Evolutionary conservation across 2,888 invertebrate genomes (phyloP), one percentile per base, ranked within the genome.

Genomic region (Sinelater perroti): DNA sequence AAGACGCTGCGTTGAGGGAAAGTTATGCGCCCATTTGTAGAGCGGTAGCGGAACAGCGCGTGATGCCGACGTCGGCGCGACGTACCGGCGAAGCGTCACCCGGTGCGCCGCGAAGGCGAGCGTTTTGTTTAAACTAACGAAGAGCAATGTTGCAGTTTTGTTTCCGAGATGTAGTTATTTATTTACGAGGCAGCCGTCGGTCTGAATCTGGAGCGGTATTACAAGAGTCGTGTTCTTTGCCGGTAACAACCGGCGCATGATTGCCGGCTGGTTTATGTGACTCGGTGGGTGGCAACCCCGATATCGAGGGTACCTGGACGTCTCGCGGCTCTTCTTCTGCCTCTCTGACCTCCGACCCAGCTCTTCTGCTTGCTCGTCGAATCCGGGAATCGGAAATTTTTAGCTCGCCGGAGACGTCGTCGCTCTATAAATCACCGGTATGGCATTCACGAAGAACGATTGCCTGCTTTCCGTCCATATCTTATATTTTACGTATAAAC

Each of bases 241-340:
- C 59, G 59, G 67, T 68, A 69, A 69, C 67, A 68, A 65, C 65
- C 60, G 62, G 60, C 63, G 63, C 66, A 67, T 68, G 69, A 69
- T 69, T 69, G 65, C 67, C 65, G 67, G 62, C 61, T 69, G 57
- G 65, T 69, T 67, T 69, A 69, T 69, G 67, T 61, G 50, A 49
- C 69, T 63, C 65, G 49, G 69, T 69, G 69, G 69, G 69, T 69
- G 69, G 69, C 63, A 62, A 44, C 59, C 62, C 62, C 53, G 61
- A 55, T 64, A 63, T 63, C 58, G 55, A 40, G 55, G 52, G 40
- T 61, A 56, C 56, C 58, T 57, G 61, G 60, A 60, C 57, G 63
- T 62, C 57, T 50, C 47, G 60, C 57, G 28, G 57, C 60, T 60
- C 36, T 63, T 63, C 62, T 58, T 49, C 28, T 63, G 60, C 59